Evolutionary conservation across 2,797 vertebrate species (phyloP), one percentile per base, ranked within the genome.

Genomic region (Syngnathus acus): DNA sequence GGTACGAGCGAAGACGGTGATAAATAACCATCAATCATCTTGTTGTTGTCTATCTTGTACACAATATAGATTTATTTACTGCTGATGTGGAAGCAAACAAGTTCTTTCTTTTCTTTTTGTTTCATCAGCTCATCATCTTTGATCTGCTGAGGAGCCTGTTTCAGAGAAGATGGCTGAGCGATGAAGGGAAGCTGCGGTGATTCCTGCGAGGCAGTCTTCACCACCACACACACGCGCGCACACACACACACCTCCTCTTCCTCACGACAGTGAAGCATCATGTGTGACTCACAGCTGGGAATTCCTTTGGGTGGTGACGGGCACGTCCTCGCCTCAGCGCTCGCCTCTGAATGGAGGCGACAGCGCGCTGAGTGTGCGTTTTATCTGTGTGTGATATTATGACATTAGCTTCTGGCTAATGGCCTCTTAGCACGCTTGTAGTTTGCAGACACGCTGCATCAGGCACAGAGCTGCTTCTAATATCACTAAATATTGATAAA

Each of bases 201-300:
- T 43, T 62, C 42, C 60, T 45, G 60, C 40, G 26, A 62, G 60
- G 39, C 60, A 62, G 14, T 17, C 5, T 26, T 54, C 9, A n/a
- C 21, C 43, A 9, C 19, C 4, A 19, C 38, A 19, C 37, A 19
- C n/a, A n/a, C n/a, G n/a, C n/a, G n/a, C n/a, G n/a, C n/a, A n/a
- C 26, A 26, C 39, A 11, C 42, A 38, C 13, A 9, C 8, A 6
- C 16, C 16, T 9, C 43, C 39, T 42, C 21, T n/a, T 14, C 14
- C 61, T 23, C 61, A 32, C 5, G 21, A 45, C 61, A 45, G 40
- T 4, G 21, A 62, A 16, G 39, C 42, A 47, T 62, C 61, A 14
- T 45, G 43, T 45, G 61, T 26, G 61, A 61, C 59, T 47, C 61
- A 62, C 61, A 62, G 61, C 61, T 62, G 61, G 61, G 61, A 47